Evolutionary conservation across 2,797 vertebrate genomes (phyloP).

Genomic region (Hyperoplus lanceolatus): DNA sequence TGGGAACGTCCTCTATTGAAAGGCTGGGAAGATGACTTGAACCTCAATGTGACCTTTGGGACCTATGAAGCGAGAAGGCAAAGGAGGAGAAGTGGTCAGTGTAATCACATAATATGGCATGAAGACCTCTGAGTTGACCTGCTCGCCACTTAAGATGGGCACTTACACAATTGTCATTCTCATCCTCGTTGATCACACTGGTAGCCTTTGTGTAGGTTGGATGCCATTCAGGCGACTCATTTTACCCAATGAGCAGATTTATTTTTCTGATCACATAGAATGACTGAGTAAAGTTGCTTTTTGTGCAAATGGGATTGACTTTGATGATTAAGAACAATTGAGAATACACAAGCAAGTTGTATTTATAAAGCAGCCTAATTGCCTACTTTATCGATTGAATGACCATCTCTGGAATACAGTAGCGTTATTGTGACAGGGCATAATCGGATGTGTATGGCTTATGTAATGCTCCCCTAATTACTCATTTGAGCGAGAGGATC

Average conservation of each 20-base stretch:
- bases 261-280: constrained; percentile 38
- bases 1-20: constrained; percentile 63
- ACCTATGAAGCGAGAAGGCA: constrained; percentile 62
- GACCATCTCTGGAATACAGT: constrained; percentile 47
- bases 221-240: constrained; percentile 44
- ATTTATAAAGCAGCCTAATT: constrained; percentile 39
- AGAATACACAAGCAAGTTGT: background rate
- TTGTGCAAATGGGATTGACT: constrained; percentile 25
- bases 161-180: constrained; percentile 52
- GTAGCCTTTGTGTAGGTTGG: constrained; percentile 46
- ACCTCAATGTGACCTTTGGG: constrained; percentile 69
- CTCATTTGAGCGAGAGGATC: constrained; percentile 58
- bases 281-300: background rate
- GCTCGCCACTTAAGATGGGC: constrained; percentile 36
- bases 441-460: constrained; percentile 54
- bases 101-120: constrained; percentile 79
- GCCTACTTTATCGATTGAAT: constrained; percentile 34
- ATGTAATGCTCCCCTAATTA: constrained; percentile 69
- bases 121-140: constrained; percentile 78
- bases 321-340: constrained; percentile 33
- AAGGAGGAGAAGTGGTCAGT: constrained; percentile 50
- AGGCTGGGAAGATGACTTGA: constrained; percentile 70
- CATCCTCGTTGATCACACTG: constrained; percentile 50
- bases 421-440: constrained; percentile 49
- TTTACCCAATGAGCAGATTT: constrained; percentile 42